Conservation (phyloP, 2,888 invertebrate species). For the Agrochola lota region DNA sequence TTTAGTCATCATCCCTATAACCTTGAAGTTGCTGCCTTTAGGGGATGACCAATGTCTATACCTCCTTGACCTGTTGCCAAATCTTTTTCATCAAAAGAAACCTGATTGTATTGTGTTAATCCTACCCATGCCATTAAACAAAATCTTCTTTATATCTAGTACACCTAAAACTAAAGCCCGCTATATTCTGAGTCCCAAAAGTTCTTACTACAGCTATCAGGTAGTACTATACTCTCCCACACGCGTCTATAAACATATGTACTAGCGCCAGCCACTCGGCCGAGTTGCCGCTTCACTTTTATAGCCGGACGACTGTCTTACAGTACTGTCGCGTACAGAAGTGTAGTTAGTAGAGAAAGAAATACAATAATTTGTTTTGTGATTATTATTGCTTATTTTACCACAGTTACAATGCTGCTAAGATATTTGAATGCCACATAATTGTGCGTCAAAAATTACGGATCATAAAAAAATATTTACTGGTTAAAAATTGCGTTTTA, state of each 20-base stretch:
- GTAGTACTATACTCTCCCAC: constrained; percentile 32
- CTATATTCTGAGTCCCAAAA: neutral
- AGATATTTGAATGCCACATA: neutral
- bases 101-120: no score
- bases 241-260: constrained; percentile 46
- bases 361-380: neutral
- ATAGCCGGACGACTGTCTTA: constrained; percentile 71
- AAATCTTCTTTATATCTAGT: no score
- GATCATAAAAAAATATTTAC: neutral
- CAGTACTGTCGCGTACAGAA: constrained; percentile 61
- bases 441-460: neutral
- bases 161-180: no score
- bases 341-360: constrained; percentile 6
- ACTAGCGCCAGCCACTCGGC: constrained; percentile 49
- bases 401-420: neutral
- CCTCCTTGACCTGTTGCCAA: no score
- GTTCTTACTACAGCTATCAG: constrained; percentile 25
- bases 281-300: constrained; percentile 72
- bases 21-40: no score
- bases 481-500: neutral
- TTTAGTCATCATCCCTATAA: no score
- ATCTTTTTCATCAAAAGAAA: no score
- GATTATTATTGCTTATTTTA: neutral
- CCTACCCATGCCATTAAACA: no score
- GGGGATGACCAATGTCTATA: no score